phyloP scores from a whole-genome alignment of 2,797 vertebrate species.

The Liasis olivaceus region DNA sequence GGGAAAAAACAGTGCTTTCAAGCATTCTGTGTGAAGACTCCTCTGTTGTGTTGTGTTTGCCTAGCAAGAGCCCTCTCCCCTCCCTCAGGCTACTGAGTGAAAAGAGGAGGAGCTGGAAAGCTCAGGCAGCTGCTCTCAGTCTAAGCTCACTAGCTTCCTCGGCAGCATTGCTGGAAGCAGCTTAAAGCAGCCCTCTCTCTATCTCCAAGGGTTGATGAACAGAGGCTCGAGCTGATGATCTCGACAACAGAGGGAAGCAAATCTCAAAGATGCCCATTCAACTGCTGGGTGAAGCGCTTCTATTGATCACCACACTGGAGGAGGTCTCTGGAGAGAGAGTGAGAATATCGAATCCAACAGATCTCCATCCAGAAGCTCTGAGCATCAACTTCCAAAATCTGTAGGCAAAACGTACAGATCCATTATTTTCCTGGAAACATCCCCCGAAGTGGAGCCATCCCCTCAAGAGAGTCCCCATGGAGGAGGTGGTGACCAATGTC shows the following conservation, averaged over 20 bases:
- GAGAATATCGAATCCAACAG: not conserved
- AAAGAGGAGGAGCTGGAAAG: slow-evolving; percentile 48
- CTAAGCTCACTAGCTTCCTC: not conserved
- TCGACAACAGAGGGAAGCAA: not conserved
- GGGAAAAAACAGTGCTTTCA: not conserved
- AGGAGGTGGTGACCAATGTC: slow-evolving; percentile 22
- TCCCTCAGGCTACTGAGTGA: not conserved
- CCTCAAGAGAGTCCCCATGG: slow-evolving; percentile 32
- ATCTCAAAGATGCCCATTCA: not conserved
- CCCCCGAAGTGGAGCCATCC: not conserved
- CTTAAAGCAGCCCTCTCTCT: not conserved
- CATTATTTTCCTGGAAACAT: not conserved
- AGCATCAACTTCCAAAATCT: not conserved
- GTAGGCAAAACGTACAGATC: not conserved
- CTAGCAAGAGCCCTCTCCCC: not conserved
- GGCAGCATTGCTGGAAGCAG: not conserved
- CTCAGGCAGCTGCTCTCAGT: not conserved
- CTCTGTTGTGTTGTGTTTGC: not conserved
- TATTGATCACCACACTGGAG: not conserved
- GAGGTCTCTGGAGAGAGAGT: not conserved
- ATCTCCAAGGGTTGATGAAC: not conserved
- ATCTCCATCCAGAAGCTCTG: not conserved
- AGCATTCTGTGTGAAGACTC: not conserved
- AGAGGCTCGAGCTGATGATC: not conserved
- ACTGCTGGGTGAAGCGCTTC: not conserved